Base-by-base conservation (phyloP, 2,888 invertebrate genomes). In the Lumbricus terrestris region DNA sequence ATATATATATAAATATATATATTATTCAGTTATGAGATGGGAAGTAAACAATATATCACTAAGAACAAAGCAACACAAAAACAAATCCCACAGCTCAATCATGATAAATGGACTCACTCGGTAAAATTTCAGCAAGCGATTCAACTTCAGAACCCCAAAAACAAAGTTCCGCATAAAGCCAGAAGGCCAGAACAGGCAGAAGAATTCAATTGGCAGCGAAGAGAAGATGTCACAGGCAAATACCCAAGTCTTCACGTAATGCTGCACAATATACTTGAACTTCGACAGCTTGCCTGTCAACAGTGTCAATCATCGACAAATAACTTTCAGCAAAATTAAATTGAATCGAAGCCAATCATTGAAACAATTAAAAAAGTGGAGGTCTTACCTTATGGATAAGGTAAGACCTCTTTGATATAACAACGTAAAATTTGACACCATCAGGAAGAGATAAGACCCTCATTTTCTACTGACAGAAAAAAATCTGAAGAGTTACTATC, bases 171-270 rank as follows among this genome's bases (percentile, higher is more conserved):
- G 34, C n/a, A 35, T n/a, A 34, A 47, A n/a, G 16, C 47, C 13
- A 20, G 37, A 6, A n/a, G 29, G 23, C 3, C 23, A 40, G 18
- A 85, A 0, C 33, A 91, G 42, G 89, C 88, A 88, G 42, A 92
- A 54, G 3, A 91, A 11, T 89, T 92, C 92, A 0, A 92, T n/a
- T 8, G 92, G 92, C n/a, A 92, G n/a, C 3, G 91, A 88, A 89
- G 91, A 47, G 1, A 88, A 29, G 23, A 91, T 29, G 88, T 92
- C 92, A 40, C 90, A 34, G 34, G 54, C 47, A 88, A 92, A 92
- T 42, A 42, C 69, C 23, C 42, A 42, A 54, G 90, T 90, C 54
- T 88, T 89, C 37, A 90, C 88, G 47, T 92, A 92, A 69, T 89
- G 47, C 33, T 90, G 34, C 11, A 40, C 69, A 18, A 92, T 91